Evolutionary conservation across 1,140 invertebrate species (phyloP).

Genomic region (Rhagoletis zephyria): DNA sequence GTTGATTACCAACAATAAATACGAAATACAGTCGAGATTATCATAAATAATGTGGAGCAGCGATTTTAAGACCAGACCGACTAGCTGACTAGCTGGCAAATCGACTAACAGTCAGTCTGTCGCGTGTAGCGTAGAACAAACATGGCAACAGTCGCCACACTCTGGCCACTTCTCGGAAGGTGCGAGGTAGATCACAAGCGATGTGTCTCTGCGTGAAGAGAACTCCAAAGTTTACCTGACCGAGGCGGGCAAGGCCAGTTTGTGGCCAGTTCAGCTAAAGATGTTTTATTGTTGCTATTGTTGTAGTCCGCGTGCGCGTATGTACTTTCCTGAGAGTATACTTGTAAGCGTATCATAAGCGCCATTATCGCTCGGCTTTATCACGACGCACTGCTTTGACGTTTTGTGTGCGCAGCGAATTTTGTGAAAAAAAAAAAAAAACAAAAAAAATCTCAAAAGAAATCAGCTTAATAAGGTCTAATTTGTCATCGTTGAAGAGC

Average conservation of each 20-base stretch:
- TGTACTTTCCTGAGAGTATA: background rate
- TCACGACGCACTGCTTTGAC: slow-evolving; percentile 36
- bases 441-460: slow-evolving; percentile 23
- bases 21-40: slow-evolving; percentile 53
- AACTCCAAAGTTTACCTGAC: background rate
- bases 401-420: background rate
- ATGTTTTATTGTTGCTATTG: slow-evolving; percentile 25
- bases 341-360: background rate
- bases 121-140: background rate
- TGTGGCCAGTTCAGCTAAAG: background rate
- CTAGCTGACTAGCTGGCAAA: too few species aligned
- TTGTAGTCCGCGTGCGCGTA: slow-evolving; percentile 1
- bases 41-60: slow-evolving; percentile 54
- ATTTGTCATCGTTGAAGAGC: slow-evolving; percentile 58
- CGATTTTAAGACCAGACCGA: slow-evolving; percentile 27
- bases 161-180: slow-evolving; percentile 23
- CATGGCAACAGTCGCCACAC: background rate
- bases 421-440: slow-evolving; percentile 15
- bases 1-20: slow-evolving; percentile 52
- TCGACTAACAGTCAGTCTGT: background rate
- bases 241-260: background rate
- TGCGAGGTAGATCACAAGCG: slow-evolving; percentile 27
- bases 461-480: slow-evolving; percentile 57
- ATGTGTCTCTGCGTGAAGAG: background rate
- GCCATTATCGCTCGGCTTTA: slow-evolving; percentile 41